Conservation (phyloP, 2,888 invertebrate genomes). For the Tenodera sinensis region DNA sequence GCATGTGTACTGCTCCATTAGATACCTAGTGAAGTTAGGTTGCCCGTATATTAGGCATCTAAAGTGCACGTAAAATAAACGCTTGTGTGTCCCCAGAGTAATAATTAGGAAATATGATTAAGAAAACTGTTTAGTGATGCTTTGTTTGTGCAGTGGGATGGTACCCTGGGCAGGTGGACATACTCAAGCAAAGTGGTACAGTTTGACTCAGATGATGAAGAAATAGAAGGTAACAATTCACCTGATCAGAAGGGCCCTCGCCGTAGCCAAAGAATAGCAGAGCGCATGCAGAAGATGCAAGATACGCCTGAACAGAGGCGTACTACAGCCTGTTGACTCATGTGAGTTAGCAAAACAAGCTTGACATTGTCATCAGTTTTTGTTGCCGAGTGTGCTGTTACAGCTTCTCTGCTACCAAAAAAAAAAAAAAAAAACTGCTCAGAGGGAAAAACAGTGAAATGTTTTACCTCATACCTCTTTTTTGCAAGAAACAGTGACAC, state of each 20-base stretch:
- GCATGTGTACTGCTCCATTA: too few species aligned
- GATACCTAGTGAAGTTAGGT: too few species aligned
- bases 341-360: background rate
- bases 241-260: slow-evolving; percentile 30
- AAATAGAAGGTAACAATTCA: background rate
- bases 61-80: too few species aligned
- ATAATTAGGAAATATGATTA: too few species aligned
- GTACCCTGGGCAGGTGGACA: slow-evolving; percentile 42
- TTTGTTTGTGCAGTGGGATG: slow-evolving; percentile 42
- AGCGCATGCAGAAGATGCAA: slow-evolving; percentile 32
- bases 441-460: background rate
- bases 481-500: background rate
- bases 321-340: background rate
- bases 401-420: background rate
- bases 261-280: slow-evolving; percentile 40
- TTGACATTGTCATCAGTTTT: background rate
- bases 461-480: background rate
- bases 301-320: background rate
- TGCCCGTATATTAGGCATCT: too few species aligned
- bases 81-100: too few species aligned
- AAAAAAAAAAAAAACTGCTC: background rate
- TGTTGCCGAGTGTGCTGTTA: background rate
- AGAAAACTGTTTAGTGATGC: too few species aligned
- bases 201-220: slow-evolving; percentile 33
- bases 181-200: slow-evolving; percentile 35